Percentiles rank a stretch among this genome's conserved stretches.
Evolutionary conservation across 2,797 vertebrate genomes (phyloP).

Genomic region (Antrozous pallidus): DNA sequence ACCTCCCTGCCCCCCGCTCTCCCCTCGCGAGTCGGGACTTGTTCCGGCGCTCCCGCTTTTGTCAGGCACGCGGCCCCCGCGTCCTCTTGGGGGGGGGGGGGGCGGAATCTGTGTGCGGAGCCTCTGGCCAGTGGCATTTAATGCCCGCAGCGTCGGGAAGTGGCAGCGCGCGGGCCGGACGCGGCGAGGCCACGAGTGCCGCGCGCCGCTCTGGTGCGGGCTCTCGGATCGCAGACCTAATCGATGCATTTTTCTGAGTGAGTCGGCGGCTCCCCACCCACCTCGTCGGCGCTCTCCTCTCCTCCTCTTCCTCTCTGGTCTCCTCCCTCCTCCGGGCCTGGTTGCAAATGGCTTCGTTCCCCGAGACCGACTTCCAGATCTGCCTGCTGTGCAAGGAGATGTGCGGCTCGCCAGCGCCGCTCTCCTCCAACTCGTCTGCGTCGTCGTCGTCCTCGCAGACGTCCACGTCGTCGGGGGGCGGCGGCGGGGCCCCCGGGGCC

Average conservation of each 20-base stretch:
- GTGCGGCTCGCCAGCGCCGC: conserved; percentile 91
- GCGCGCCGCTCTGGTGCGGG: conserved; percentile 9
- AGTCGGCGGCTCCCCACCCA: conserved; percentile 66
- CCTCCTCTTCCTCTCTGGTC: conserved; percentile 65
- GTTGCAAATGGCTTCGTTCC: conserved; percentile 90
- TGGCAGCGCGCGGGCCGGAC: conserved; percentile 22
- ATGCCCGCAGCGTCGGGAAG: conserved; percentile 74
- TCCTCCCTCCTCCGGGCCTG: conserved; percentile 64
- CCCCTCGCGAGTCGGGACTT: conserved; percentile 60
- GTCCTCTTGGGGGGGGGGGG: conserved; percentile 57
- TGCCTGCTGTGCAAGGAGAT: conserved; percentile 94
- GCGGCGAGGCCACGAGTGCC: conserved; percentile 21
- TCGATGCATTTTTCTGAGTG: conserved; percentile 77
- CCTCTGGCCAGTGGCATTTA: conserved; percentile 76
- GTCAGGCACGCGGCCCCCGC: conserved; percentile 69
- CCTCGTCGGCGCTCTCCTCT: conserved; percentile 28
- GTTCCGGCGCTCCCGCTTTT: conserved; percentile 73
- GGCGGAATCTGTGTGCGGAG: too few species aligned
- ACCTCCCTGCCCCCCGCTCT: conserved; percentile 59
- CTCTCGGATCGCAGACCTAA: conserved; percentile 36
- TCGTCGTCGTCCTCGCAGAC: conserved; percentile 93
- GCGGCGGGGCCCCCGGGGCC: conserved; percentile 76
- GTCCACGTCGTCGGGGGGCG: conserved; percentile 88
- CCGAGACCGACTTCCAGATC: conserved; percentile 91
- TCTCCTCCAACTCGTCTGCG: conserved; percentile 91